A percentile compares a stretch with the other conserved stretches of the same genome.
Evolutionary conservation across 2,888 invertebrate species (phyloP).

Genomic region (Ectropis crepuscularia): DNA sequence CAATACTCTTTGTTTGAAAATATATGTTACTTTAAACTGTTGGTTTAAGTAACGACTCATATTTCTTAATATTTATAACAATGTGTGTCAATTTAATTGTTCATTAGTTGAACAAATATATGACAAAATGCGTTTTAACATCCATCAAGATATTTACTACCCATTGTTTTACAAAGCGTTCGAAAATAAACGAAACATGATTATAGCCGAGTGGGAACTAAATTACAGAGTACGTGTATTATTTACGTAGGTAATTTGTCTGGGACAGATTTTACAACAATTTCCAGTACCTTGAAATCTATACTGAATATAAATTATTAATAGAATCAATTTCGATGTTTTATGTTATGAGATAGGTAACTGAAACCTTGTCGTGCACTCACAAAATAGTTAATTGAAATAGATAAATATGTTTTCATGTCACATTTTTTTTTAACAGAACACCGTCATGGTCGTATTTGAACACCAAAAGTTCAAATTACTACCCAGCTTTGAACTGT

Average conservation of each 20-base stretch:
- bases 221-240: constrained; percentile 39
- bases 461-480: too few relatives aligned
- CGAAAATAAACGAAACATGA: constrained; percentile 36
- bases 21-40: constrained; percentile 17
- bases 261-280: constrained; percentile 46
- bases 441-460: too few relatives aligned
- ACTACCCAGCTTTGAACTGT: too few relatives aligned
- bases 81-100: constrained; percentile 12
- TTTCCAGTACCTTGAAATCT: constrained; percentile 43
- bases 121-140: constrained; percentile 26
- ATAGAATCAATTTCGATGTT: constrained; percentile 52
- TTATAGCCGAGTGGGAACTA: constrained; percentile 25
- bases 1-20: constrained; percentile 12
- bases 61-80: constrained; percentile 23
- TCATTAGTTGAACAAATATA: constrained; percentile 32
- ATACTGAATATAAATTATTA: constrained; percentile 46
- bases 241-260: constrained; percentile 43
- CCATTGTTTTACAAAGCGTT: constrained; percentile 35
- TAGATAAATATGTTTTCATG: too few relatives aligned
- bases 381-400: too few relatives aligned
- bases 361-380: too few relatives aligned
- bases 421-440: too few relatives aligned
- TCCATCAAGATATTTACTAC: constrained; percentile 33
- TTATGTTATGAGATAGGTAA: constrained; percentile 43
- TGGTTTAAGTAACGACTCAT: constrained; percentile 21